Evolutionary conservation across 1,140 invertebrate genomes (phyloP).

Genomic region (Drosophila guanche): DNA sequence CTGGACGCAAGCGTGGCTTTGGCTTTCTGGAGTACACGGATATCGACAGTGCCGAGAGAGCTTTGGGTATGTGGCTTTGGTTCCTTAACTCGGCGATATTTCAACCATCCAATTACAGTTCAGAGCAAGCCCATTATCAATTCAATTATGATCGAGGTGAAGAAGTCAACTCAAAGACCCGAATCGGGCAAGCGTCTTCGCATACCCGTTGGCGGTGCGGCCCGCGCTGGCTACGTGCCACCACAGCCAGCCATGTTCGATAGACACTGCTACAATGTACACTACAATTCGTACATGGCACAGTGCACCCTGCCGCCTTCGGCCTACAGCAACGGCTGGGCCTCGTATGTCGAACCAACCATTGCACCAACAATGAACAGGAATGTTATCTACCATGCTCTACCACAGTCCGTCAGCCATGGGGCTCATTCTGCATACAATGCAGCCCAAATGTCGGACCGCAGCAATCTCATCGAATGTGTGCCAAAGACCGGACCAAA

Average conservation of each 20-base stretch:
- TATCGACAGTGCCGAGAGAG: slow-evolving; percentile 84
- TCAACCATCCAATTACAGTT: slow-evolving; percentile 83
- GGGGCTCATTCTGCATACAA: slow-evolving; percentile 8
- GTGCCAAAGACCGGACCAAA: slow-evolving; percentile 41
- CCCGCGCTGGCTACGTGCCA: slow-evolving; percentile 55
- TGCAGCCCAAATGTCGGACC: slow-evolving; percentile 8
- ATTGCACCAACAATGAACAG: not conserved
- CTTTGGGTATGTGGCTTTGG: slow-evolving; percentile 37
- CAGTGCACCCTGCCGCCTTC: slow-evolving; percentile 60
- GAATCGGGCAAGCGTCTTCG: slow-evolving; percentile 84
- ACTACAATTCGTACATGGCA: slow-evolving; percentile 53
- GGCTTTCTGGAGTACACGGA: slow-evolving; percentile 98
- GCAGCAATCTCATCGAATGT: slow-evolving; percentile 24
- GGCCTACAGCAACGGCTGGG: slow-evolving; percentile 68
- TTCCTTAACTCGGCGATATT: not conserved
- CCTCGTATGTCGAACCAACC: slow-evolving; percentile 56
- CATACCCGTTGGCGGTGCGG: slow-evolving; percentile 47
- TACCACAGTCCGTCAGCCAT: not conserved
- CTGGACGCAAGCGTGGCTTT: slow-evolving; percentile 95
- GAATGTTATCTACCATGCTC: slow-evolving; percentile 1
- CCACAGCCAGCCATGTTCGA: slow-evolving; percentile 58
- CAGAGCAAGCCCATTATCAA: slow-evolving; percentile 89
- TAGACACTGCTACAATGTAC: slow-evolving; percentile 33
- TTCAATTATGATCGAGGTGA: slow-evolving; percentile 90
- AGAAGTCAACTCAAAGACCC: slow-evolving; percentile 89